Conservation (phyloP, 1,140 invertebrate genomes). For the Calephelis virginiensis region DNA sequence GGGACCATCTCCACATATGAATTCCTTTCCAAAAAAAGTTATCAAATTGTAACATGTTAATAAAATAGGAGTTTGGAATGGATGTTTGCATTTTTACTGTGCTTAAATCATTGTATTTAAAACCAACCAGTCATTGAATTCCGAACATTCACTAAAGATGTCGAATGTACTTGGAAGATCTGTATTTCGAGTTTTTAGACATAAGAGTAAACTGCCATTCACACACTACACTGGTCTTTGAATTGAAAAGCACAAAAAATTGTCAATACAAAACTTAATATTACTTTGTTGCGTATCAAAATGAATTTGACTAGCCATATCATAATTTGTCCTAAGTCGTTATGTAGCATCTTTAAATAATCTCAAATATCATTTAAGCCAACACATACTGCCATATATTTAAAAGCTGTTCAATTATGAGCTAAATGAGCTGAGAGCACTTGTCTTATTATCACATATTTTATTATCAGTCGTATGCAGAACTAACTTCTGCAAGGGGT, state of each 20-base stretch:
- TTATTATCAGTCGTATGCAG: conserved; percentile 75
- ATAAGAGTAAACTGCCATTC: background rate
- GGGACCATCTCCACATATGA: no score
- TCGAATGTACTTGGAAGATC: background rate
- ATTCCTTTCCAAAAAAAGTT: no score
- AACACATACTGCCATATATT: conserved; percentile 57
- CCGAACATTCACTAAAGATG: no score
- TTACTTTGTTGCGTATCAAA: conserved; percentile 34
- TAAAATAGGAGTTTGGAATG: no score
- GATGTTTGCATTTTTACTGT: no score
- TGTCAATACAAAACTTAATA: conserved; percentile 10
- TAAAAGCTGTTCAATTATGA: conserved; percentile 65
- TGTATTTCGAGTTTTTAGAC: conserved; percentile 2
- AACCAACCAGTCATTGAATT: no score
- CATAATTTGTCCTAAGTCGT: conserved; percentile 32
- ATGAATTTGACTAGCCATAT: conserved; percentile 43
- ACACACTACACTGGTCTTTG: background rate
- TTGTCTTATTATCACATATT: conserved; percentile 74
- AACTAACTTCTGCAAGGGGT: conserved; percentile 74
- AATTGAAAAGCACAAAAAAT: background rate
- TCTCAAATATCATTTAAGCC: conserved; percentile 43
- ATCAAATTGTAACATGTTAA: no score
- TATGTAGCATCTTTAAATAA: conserved; percentile 30
- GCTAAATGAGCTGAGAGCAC: conserved; percentile 70
- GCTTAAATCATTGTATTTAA: no score